A percentile compares a stretch with the other conserved stretches of the same genome.
phyloP scores from a whole-genome alignment of 2,113 vertebrate species.

The Phalacrocorax carbo region DNA sequence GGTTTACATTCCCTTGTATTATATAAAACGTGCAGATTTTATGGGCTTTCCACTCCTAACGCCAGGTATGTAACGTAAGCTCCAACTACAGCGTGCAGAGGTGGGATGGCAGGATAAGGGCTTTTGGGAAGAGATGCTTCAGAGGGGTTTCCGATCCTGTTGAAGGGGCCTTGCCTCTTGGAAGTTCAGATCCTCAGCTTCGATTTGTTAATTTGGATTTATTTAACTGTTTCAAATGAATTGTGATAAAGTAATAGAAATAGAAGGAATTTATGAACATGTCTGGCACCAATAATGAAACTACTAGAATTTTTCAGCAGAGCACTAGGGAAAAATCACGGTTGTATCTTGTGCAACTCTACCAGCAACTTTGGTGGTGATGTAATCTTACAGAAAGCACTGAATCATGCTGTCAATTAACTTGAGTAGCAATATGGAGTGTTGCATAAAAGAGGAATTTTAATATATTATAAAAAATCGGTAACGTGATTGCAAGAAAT shows the following conservation, averaged over 20 bases:
- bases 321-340: not conserved
- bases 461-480: not conserved
- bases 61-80: not conserved
- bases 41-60: not conserved
- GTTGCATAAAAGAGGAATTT: slow-evolving; percentile 21
- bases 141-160: not conserved
- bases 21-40: not conserved
- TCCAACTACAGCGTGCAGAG: not conserved
- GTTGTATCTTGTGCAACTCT: not conserved
- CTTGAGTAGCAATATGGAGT: not conserved
- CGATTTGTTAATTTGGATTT: not conserved
- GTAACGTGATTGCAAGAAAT: not conserved
- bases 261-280: not conserved
- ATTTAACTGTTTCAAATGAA: not conserved
- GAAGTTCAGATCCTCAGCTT: not conserved
- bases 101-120: not conserved
- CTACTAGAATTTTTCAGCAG: not conserved
- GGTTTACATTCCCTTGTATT: not conserved
- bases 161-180: not conserved
- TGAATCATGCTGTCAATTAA: not conserved
- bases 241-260: not conserved
- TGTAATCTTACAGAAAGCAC: not conserved
- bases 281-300: not conserved
- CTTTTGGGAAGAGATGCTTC: not conserved
- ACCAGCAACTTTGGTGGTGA: not conserved